Percentiles rank a stretch among this genome's conserved stretches.
Evolutionary conservation across 2,113 vertebrate genomes (phyloP).

Genomic region (Dascyllus trimaculatus): DNA sequence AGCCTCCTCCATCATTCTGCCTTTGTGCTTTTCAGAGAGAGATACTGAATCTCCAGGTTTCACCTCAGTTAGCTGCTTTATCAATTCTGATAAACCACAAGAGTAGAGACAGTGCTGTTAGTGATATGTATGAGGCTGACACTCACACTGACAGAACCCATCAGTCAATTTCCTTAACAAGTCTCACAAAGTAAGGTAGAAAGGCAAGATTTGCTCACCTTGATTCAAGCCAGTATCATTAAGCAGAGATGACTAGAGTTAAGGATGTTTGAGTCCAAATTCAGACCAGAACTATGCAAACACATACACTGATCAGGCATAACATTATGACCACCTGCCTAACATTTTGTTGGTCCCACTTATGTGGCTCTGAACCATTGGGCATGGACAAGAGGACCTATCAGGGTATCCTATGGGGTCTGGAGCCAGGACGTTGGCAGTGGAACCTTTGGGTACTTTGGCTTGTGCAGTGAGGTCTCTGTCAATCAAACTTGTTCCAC

Average conservation of each 20-base stretch:
- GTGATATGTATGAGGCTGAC: neutral
- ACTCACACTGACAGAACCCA: neutral
- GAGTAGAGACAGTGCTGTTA: constrained; percentile 31
- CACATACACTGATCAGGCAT: too few relatives aligned
- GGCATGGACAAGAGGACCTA: too few relatives aligned
- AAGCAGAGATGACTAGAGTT: neutral
- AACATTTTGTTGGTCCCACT: too few relatives aligned
- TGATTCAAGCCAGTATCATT: neutral
- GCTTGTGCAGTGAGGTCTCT: too few relatives aligned
- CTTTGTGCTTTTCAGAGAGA: constrained; percentile 11
- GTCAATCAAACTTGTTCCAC: too few relatives aligned
- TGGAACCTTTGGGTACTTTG: too few relatives aligned
- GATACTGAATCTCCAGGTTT: constrained; percentile 24
- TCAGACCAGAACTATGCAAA: neutral
- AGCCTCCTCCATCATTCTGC: constrained; percentile 52
- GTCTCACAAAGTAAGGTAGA: neutral
- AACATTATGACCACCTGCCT: too few relatives aligned
- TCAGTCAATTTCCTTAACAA: constrained; percentile 7
- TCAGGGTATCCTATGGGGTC: too few relatives aligned
- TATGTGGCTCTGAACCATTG: too few relatives aligned
- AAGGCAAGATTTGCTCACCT: neutral
- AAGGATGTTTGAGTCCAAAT: neutral
- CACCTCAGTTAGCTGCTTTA: constrained; percentile 27
- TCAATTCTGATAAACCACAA: constrained; percentile 58
- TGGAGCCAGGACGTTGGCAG: too few relatives aligned